phyloP scores from a whole-genome alignment of 2,888 invertebrate genomes.

The Odontocolon sp. region DNA sequence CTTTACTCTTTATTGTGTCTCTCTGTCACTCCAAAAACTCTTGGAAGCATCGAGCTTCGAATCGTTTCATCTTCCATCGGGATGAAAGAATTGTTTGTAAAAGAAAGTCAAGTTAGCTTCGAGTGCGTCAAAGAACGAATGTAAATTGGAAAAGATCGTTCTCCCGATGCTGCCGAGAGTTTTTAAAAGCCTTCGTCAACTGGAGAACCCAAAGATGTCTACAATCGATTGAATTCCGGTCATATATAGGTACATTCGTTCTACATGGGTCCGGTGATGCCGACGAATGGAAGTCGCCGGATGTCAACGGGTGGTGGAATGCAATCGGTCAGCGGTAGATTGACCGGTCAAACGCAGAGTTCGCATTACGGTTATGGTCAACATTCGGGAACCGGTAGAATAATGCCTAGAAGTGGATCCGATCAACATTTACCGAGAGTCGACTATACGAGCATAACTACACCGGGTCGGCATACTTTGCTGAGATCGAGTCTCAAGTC shows the following conservation, averaged over 20 bases:
- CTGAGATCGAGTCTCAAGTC: constrained; percentile 91
- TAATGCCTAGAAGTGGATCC: constrained; percentile 93
- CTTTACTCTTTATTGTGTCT: constrained; percentile 56
- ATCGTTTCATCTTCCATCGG: background rate
- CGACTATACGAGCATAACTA: constrained; percentile 89
- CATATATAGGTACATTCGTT: constrained; percentile 88
- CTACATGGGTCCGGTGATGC: constrained; percentile 84
- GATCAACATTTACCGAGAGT: constrained; percentile 95
- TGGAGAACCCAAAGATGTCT: constrained; percentile 5
- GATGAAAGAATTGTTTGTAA: background rate
- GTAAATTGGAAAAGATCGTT: background rate
- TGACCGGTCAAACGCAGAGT: constrained; percentile 81
- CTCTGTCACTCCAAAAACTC: constrained; percentile 39
- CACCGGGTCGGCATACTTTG: constrained; percentile 89
- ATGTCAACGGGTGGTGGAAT: constrained; percentile 86
- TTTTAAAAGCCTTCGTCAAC: background rate
- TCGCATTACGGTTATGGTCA: constrained; percentile 81
- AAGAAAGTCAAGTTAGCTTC: background rate
- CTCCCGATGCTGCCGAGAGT: constrained; percentile 31
- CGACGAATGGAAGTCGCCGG: constrained; percentile 82
- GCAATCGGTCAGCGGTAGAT: constrained; percentile 80
- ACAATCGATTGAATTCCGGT: constrained; percentile 39
- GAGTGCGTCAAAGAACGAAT: background rate
- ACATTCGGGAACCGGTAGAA: constrained; percentile 82
- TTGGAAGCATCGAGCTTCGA: constrained; percentile 21